These are phyloP conservation scores for Luehdorfia chinensis DNA, from an alignment of 1,140 invertebrate genomes.

Conservation along the genomic window DNA sequence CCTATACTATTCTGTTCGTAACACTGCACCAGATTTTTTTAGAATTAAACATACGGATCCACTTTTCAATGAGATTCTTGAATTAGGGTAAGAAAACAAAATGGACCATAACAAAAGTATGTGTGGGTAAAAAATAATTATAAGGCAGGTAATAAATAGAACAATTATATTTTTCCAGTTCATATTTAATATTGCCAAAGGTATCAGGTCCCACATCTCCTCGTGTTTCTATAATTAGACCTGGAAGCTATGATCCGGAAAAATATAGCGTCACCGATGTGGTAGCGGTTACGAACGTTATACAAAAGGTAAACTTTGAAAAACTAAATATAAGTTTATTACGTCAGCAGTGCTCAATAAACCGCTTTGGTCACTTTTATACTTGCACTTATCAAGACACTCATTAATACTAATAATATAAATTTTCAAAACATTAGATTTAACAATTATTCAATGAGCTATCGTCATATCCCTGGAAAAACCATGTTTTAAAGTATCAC, in stretches of 20 bases:
- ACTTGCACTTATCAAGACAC: too few relatives aligned
- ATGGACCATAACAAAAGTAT: neutral
- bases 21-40: conserved; percentile 77
- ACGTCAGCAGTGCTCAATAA: too few relatives aligned
- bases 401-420: too few relatives aligned
- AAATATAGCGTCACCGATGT: conserved; percentile 45
- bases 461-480: too few relatives aligned
- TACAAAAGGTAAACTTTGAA: conserved; percentile 41
- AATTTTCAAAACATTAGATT: too few relatives aligned
- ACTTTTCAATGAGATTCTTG: conserved; percentile 53
- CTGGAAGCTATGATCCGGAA: conserved; percentile 41
- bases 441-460: too few relatives aligned
- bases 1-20: conserved; percentile 79
- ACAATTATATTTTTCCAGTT: conserved; percentile 30
- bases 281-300: conserved; percentile 28
- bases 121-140: neutral
- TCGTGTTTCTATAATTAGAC: conserved; percentile 33
- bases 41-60: conserved; percentile 38
- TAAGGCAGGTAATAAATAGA: neutral
- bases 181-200: conserved; percentile 43
- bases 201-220: conserved; percentile 28
- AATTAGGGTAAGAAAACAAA: conserved; percentile 47
- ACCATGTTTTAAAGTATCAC: too few relatives aligned
- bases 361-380: too few relatives aligned
- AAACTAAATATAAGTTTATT: too few relatives aligned